Base-by-base conservation (phyloP, 2,888 invertebrate species). In the Villa cingulata region DNA sequence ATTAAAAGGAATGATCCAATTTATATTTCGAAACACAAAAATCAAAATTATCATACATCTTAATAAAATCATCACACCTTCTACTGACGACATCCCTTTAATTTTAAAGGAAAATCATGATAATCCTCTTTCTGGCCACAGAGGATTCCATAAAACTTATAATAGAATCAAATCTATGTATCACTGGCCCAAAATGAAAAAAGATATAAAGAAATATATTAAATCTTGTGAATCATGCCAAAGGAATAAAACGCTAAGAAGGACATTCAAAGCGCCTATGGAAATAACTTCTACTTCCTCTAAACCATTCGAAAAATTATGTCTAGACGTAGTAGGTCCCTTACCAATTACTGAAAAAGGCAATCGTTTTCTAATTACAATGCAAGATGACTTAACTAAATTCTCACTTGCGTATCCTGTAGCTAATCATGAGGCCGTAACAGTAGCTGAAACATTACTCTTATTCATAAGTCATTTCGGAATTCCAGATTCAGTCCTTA, bases 321-420 rank as follows among this genome's bases (percentile, higher is more conserved):
- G 53, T 17, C 16, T 63, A 17, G 60, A 62, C 49, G 56, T 62
- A 18, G 58, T 61, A 16, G 59, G 60, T 41, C 59, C 59, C 2
- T 48, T 61, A 44, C 57, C 56, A 10, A 15, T 53, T 16, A 55
- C 55, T 2, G 48, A 54, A 49, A 42, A 16, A n/a, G n/a, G n/a
- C n/a, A n/a, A n/a, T n/a, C n/a, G n/a, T n/a, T 39, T 43, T 14
- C n/a, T 37, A 15, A 16, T 60, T n/a, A 64, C 64, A 0, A 20
- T 61, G 7, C 60, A 62, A 55, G 62, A 64, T 43, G 60, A 63
- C 49, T 47, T 62, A n/a, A 60, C 62, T 0, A 63, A 65, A 58
- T 65, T 55, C 50, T 58, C 58, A 14, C 53, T 56, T 49, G 62
- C 62, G 7, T 37, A 41, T 16, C 51, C 62, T 1, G 51, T 66